These are phyloP conservation scores for Pachyuromys duprasi DNA, from an alignment of 2,797 vertebrate species.

Conservation along the genomic window DNA sequence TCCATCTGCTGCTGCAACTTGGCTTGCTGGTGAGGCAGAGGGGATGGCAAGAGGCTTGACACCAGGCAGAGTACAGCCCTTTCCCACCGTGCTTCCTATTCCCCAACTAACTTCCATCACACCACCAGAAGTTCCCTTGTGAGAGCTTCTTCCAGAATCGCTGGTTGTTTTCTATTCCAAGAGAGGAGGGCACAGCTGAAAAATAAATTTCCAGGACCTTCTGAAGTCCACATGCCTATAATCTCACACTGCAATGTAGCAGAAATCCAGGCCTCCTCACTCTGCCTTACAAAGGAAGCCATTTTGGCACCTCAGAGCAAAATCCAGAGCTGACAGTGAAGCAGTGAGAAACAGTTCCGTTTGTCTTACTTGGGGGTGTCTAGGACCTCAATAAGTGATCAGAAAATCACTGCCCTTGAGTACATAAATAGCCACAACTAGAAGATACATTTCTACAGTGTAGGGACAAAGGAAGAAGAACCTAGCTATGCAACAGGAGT, in stretches of 20 bases:
- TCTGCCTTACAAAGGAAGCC: neutral
- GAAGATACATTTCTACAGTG: neutral
- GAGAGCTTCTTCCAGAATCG: slow-evolving; percentile 38
- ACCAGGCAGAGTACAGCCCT: fast-evolving
- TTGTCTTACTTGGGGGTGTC: neutral
- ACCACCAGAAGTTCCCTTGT: neutral
- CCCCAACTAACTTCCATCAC: neutral
- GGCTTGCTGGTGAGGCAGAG: slow-evolving; percentile 91
- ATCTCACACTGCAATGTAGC: neutral
- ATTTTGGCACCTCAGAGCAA: neutral
- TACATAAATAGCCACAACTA: neutral
- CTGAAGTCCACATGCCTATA: neutral
- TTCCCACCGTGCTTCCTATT: neutral
- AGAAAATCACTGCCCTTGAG: neutral
- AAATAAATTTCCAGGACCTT: neutral
- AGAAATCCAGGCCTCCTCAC: neutral
- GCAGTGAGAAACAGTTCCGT: neutral
- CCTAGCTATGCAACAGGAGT: neutral
- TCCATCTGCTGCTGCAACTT: slow-evolving; percentile 99
- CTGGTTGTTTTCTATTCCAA: neutral
- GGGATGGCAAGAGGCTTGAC: slow-evolving; percentile 26
- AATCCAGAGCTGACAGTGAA: neutral
- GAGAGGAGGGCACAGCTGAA: neutral
- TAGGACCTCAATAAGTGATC: neutral
- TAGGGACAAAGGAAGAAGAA: neutral